Conservation (phyloP, 2,797 vertebrate genomes). For the Cyprinella venusta region DNA sequence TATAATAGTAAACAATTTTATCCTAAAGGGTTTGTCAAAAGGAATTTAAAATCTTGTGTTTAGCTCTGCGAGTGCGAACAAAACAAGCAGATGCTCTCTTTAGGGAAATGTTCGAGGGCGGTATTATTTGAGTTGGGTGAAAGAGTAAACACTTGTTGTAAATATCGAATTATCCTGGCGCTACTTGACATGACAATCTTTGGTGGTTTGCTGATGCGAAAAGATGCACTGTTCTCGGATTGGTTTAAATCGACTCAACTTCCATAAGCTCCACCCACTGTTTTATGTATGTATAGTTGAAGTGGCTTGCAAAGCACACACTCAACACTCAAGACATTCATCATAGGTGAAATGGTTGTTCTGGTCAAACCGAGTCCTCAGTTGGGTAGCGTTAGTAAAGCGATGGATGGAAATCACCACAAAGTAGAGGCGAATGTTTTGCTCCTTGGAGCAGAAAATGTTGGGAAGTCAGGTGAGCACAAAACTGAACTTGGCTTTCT, state of each 20-base stretch:
- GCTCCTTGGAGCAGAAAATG: conserved; percentile 73
- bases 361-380: conserved; percentile 61
- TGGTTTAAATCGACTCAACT: neutral
- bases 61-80: neutral
- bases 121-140: neutral
- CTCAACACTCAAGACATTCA: neutral
- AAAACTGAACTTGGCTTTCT: too few species aligned
- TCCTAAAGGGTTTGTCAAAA: neutral
- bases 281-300: conserved; percentile 14
- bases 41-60: neutral
- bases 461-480: conserved; percentile 74
- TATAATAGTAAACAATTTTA: neutral
- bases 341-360: conserved; percentile 65
- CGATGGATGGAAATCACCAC: conserved; percentile 65
- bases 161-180: neutral
- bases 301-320: neutral
- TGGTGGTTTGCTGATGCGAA: neutral
- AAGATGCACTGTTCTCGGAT: conserved; percentile 11
- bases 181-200: neutral
- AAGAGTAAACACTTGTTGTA: neutral
- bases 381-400: conserved; percentile 50
- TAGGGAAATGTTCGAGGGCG: neutral
- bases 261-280: neutral
- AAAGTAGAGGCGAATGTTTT: conserved; percentile 73
- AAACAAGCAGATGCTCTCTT: neutral